Evolutionary conservation across 1,140 invertebrate species (phyloP).

Genomic region (Drosophila prosaltans): DNA sequence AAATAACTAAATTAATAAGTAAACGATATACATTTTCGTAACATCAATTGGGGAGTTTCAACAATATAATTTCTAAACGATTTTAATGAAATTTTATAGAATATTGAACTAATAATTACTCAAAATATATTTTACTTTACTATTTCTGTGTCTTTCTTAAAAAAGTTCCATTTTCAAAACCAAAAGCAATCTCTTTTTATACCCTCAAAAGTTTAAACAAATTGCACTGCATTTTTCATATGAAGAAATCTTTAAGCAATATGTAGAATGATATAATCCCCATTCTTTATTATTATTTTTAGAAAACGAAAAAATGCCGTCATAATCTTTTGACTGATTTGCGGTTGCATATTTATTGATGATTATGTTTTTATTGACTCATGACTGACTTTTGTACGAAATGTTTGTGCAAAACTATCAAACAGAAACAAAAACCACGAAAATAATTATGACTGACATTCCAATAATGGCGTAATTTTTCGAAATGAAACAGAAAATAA

Average conservation of each 20-base stretch:
- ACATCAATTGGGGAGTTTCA: too few species aligned
- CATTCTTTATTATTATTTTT: background rate
- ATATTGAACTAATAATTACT: too few species aligned
- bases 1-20: too few species aligned
- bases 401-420: constrained; percentile 24
- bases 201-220: too few species aligned
- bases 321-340: constrained; percentile 15
- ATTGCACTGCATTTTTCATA: too few species aligned
- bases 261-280: background rate
- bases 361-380: constrained; percentile 1
- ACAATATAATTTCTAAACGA: too few species aligned
- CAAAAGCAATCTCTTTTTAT: too few species aligned
- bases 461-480: constrained; percentile 31
- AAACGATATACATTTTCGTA: too few species aligned
- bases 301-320: background rate
- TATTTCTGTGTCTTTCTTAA: too few species aligned
- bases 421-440: constrained; percentile 41
- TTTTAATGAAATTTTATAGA: too few species aligned
- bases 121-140: too few species aligned
- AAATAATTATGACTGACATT: constrained; percentile 39
- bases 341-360: constrained; percentile 9
- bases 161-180: too few species aligned
- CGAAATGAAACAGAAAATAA: constrained; percentile 19
- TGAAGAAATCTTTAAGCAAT: background rate
- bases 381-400: background rate